Conservation (phyloP, 1,140 invertebrate species). For the Hydropsyche tenuis region DNA sequence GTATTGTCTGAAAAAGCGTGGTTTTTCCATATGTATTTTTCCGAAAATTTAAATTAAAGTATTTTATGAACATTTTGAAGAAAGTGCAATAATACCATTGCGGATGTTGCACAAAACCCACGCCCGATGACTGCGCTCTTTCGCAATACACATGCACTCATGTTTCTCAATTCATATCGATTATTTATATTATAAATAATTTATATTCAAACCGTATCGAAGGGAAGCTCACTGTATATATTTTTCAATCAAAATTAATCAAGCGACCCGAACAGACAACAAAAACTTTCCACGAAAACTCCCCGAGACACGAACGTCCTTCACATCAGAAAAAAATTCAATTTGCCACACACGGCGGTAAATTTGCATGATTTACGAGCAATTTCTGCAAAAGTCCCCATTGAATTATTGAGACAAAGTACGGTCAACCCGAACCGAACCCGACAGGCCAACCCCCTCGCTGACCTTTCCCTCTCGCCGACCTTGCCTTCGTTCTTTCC, state of each 20-base stretch:
- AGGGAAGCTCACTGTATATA: too few species aligned
- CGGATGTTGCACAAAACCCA: conserved; percentile 13
- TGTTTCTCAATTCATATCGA: too few species aligned
- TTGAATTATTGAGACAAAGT: conserved; percentile 25
- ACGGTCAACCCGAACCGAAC: conserved; percentile 9
- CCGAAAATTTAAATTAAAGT: too few species aligned
- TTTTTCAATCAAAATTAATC: too few species aligned
- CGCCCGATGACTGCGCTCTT: conserved; percentile 8
- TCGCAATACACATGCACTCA: background rate
- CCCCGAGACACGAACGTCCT: too few species aligned
- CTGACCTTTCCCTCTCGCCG: background rate
- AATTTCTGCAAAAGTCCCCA: background rate
- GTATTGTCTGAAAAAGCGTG: too few species aligned
- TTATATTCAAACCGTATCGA: too few species aligned
- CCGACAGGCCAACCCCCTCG: background rate
- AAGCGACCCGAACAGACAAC: too few species aligned
- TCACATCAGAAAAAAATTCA: too few species aligned
- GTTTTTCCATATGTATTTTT: too few species aligned
- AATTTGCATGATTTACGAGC: conserved; percentile 12
- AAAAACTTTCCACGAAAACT: too few species aligned
- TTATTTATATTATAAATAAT: too few species aligned
- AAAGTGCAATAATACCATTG: background rate
- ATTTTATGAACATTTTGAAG: conserved; percentile 14
- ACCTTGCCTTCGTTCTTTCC: background rate
- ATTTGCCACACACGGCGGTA: background rate